Base-by-base conservation (phyloP, 1,140 invertebrate species). In the Tenebrio molitor region DNA sequence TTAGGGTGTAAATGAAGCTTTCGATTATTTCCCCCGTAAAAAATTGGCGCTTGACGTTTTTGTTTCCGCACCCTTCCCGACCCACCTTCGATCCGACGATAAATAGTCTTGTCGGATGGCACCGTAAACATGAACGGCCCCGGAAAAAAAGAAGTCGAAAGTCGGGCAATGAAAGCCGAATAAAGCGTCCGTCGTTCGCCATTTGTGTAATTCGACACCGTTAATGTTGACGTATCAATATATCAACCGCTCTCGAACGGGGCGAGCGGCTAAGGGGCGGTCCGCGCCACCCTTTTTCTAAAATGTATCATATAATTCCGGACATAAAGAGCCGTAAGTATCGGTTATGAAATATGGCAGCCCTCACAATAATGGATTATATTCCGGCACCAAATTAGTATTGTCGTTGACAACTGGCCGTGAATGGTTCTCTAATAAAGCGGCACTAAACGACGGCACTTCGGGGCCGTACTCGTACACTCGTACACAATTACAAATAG, bases 381-480 rank as follows among this genome's bases (percentile, higher is more conserved):
- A 71, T 64, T 64, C 62, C 50, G 36, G 42, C 41, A 75, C 66
- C 71, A 66, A 75, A 70, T 75, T 76, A 68, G 69, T 58, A 76
- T 76, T 76, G 75, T 76, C 65, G 72, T n/a, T 72, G 75, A 58
- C 72, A 76, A 74, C 65, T 76, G 62, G 69, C 42, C 66, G 69
- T 74, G 72, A 76, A 76, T 74, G 39, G 69, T 74, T 67, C 33
- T 42, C 72, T 76, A 76, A 76, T 76, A 74, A 74, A 76, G 75
- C 75, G 69, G 62, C 69, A 74, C 73, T 71, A 74, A 69, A 74
- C 39, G 64, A 67, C 67, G n/a, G n/a, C n/a, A n/a, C n/a, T n/a
- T 36, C 46, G 17, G 33, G 62, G 64, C 42, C 23, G 7, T 42
- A 44, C 23, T 42, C 15, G 4, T 44, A 12, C 41, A 44, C 4